A percentile compares a stretch with the other conserved stretches of the same genome.
Evolutionary conservation across 2,888 invertebrate genomes (phyloP).

Genomic region (Diloba caeruleocephala): DNA sequence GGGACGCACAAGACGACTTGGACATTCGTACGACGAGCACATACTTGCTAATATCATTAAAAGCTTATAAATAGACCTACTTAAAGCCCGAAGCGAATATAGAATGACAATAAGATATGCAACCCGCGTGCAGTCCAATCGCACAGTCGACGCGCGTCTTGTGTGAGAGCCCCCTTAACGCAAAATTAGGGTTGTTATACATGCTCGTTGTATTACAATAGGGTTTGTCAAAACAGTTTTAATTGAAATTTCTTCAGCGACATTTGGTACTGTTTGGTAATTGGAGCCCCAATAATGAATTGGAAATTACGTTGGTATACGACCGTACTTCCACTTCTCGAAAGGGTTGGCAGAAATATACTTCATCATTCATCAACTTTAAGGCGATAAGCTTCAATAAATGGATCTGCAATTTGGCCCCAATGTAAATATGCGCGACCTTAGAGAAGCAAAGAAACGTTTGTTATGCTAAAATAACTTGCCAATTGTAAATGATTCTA

Average conservation of each 20-base stretch:
- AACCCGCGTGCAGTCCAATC: slow-evolving; percentile 51
- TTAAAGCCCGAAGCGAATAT: slow-evolving; percentile 48
- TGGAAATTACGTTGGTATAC: slow-evolving; percentile 15
- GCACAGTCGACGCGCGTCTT: slow-evolving; percentile 53
- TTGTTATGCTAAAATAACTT: slow-evolving; percentile 1
- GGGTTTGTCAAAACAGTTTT: slow-evolving; percentile 39
- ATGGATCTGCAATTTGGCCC: too few species aligned
- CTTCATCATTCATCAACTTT: slow-evolving; percentile 8
- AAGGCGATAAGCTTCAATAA: too few species aligned
- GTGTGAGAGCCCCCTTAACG: slow-evolving; percentile 49
- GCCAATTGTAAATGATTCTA: neutral
- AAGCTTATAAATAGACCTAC: slow-evolving; percentile 63
- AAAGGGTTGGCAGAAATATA: slow-evolving; percentile 6
- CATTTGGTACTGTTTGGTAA: slow-evolving; percentile 20
- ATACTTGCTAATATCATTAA: slow-evolving; percentile 63
- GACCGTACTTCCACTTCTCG: slow-evolving; percentile 5
- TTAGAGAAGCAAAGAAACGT: neutral
- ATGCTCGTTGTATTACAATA: slow-evolving; percentile 21
- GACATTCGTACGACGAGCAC: slow-evolving; percentile 55
- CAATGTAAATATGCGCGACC: neutral
- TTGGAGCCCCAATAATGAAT: slow-evolving; percentile 14
- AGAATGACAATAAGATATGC: slow-evolving; percentile 52
- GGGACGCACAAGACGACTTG: slow-evolving; percentile 54
- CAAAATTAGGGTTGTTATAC: slow-evolving; percentile 49
- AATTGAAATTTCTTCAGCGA: slow-evolving; percentile 36